Conservation (phyloP, 2,113 vertebrate species). For the Thamnophis sirtalis region DNA sequence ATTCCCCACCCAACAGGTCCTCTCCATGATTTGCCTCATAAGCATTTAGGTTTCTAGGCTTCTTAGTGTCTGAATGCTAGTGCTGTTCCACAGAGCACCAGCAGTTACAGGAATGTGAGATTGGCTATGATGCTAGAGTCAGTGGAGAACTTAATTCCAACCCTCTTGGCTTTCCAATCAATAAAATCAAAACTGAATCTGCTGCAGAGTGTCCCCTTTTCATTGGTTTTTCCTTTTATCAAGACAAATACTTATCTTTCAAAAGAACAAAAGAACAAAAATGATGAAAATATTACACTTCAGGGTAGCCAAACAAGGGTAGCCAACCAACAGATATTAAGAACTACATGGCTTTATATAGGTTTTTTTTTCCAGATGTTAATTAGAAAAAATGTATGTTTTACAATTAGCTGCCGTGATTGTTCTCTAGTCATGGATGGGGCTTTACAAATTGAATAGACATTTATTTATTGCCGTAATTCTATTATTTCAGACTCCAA, state of each 20-base stretch:
- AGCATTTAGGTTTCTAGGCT: background rate
- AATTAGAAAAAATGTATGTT: background rate
- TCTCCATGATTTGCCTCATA: background rate
- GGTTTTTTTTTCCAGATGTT: background rate
- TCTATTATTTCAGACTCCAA: background rate
- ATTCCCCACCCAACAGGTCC: background rate
- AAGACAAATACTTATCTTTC: background rate
- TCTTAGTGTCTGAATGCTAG: background rate
- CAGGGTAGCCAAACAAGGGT: background rate
- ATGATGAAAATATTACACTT: background rate
- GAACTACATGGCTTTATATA: background rate
- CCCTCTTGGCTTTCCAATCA: background rate
- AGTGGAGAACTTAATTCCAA: background rate
- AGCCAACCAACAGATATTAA: background rate
- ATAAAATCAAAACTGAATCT: background rate
- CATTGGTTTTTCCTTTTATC: background rate
- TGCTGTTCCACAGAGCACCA: background rate
- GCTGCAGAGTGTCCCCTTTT: background rate
- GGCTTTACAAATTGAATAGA: background rate
- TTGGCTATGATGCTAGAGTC: background rate
- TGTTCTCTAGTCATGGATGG: background rate
- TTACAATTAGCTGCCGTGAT: background rate
- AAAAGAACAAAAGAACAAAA: background rate
- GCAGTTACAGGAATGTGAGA: background rate
- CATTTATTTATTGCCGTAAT: background rate